phyloP scores from a whole-genome alignment of 2,113 vertebrate species.

The Cebidichthys violaceus region DNA sequence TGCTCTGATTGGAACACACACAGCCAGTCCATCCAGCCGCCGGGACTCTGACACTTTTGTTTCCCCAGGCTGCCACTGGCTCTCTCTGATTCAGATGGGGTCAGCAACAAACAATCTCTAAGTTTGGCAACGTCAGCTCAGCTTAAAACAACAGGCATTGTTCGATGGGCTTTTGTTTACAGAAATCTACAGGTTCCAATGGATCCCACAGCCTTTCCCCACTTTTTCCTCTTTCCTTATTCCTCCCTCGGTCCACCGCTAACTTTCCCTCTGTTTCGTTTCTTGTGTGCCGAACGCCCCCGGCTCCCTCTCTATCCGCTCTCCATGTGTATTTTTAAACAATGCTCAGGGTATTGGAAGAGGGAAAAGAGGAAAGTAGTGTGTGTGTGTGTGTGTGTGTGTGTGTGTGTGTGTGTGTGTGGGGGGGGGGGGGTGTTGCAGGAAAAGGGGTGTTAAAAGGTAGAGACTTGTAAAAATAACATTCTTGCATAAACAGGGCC shows the following conservation, averaged over 20 bases:
- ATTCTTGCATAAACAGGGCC: conserved; percentile 80
- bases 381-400: conserved; percentile 8
- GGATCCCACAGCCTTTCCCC: conserved; percentile 40
- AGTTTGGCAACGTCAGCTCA: conserved; percentile 81
- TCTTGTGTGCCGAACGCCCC: conserved; percentile 38
- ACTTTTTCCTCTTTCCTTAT: conserved; percentile 25
- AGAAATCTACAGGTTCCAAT: conserved; percentile 78
- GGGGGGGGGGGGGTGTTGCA: not conserved
- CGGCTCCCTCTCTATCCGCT: not conserved
- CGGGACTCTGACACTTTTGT: conserved; percentile 65
- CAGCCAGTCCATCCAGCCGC: conserved; percentile 42
- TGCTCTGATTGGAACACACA: conserved; percentile 24
- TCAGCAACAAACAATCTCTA: conserved; percentile 86
- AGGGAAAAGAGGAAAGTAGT: conserved; percentile 22
- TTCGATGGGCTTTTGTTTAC: conserved; percentile 74
- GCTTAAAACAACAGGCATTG: conserved; percentile 84
- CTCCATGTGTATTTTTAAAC: conserved; percentile 43
- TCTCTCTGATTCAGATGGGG: conserved; percentile 72
- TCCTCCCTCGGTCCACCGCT: conserved; percentile 27
- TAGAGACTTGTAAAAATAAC: conserved; percentile 78
- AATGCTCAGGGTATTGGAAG: conserved; percentile 43
- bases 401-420: conserved; percentile 1
- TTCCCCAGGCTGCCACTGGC: conserved; percentile 43
- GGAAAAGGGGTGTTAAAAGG: conserved; percentile 31
- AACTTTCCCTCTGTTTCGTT: conserved; percentile 52